Evolutionary conservation across 2,888 invertebrate species (phyloP).

Genomic region (Archips crataeganus): DNA sequence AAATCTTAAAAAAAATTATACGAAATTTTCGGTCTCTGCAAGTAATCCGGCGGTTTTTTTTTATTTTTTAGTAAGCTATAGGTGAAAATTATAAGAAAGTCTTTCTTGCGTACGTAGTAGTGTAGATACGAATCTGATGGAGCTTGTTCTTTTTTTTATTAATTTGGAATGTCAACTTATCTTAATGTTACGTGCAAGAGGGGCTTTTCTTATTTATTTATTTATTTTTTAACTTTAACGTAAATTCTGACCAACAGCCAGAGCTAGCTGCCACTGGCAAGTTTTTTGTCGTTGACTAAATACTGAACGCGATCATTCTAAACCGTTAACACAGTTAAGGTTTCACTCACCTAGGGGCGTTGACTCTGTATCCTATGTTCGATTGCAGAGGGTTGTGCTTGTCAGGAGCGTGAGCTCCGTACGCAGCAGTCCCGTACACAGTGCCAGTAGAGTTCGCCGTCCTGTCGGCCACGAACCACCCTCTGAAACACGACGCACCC

Average conservation of each 20-base stretch:
- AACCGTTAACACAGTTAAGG: conserved; percentile 35
- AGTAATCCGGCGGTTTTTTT: not conserved
- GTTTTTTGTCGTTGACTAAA: not conserved
- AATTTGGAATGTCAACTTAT: no score
- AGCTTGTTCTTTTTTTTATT: no score
- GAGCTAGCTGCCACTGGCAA: not conserved
- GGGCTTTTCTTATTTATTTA: no score
- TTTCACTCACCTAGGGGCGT: conserved; percentile 87
- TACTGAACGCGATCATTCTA: conserved; percentile 1
- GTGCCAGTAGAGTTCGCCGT: conserved; percentile 89
- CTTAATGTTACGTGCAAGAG: no score
- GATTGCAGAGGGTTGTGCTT: conserved; percentile 82
- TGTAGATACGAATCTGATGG: no score
- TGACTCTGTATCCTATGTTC: conserved; percentile 86
- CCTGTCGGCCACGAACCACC: conserved; percentile 91
- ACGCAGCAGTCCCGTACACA: conserved; percentile 82
- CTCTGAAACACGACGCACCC: conserved; percentile 79
- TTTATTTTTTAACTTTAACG: no score
- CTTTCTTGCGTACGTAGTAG: no score
- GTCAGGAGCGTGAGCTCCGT: conserved; percentile 80
- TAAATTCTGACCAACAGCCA: not conserved
- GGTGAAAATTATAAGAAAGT: no score
- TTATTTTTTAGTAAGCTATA: not conserved
- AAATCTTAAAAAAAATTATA: not conserved
- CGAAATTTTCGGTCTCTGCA: not conserved